Percentiles rank a stretch among this genome's conserved stretches.
Evolutionary conservation across 2,797 vertebrate genomes (phyloP).

Genomic region (Darevskia nairensis): DNA sequence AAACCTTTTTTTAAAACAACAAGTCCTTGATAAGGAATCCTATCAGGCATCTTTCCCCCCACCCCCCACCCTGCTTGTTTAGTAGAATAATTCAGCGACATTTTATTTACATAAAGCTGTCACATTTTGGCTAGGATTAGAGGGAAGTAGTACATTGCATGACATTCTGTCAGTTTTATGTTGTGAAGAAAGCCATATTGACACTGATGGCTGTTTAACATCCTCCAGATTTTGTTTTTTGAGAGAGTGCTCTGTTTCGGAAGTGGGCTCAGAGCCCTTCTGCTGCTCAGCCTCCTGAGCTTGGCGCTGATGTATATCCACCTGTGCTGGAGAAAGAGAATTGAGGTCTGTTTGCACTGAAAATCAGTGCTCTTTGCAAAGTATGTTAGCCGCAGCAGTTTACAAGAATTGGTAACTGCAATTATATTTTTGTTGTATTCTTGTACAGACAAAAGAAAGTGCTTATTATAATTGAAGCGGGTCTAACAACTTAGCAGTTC

Average conservation of each 20-base stretch:
- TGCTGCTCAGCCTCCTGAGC: background rate
- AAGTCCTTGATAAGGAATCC: background rate
- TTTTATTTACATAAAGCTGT: conserved; percentile 33
- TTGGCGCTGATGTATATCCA: background rate
- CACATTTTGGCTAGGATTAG: background rate
- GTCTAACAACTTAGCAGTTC: background rate
- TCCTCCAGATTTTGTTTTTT: background rate
- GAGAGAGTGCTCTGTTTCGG: background rate
- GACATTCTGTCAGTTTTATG: conserved; percentile 2
- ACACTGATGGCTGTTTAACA: conserved; percentile 21
- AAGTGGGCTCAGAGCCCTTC: background rate
- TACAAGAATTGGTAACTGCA: background rate
- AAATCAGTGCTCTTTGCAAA: background rate
- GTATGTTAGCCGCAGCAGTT: background rate
- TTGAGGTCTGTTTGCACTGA: background rate
- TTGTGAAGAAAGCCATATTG: background rate
- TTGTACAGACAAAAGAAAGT: too few relatives aligned
- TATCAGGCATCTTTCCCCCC: background rate
- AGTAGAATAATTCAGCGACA: background rate
- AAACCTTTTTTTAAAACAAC: background rate
- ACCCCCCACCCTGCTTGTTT: background rate
- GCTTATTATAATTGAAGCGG: background rate
- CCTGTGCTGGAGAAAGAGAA: background rate
- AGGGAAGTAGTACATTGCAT: background rate
- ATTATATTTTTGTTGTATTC: background rate